Evolutionary conservation across 2,888 invertebrate species (phyloP).

Genomic region (Nymphalis urticae): DNA sequence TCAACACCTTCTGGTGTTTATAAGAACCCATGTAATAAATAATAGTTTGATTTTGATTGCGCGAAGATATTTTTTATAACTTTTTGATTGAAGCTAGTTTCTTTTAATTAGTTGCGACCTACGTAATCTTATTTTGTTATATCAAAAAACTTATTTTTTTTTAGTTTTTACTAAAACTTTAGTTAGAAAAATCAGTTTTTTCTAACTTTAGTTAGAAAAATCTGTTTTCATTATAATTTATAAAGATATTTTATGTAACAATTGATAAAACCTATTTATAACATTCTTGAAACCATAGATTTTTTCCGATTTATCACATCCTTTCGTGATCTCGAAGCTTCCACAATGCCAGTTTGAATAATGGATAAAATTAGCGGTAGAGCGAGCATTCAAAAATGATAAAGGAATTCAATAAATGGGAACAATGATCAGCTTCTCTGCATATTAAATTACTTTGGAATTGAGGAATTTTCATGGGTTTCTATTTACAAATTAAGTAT

Average conservation of each 20-base stretch:
- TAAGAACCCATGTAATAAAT: too few species aligned
- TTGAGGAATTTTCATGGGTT: neutral
- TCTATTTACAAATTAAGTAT: neutral
- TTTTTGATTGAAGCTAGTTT: too few species aligned
- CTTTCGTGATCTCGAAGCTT: conserved; percentile 22
- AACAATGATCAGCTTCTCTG: conserved; percentile 7
- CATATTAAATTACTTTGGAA: conserved; percentile 6
- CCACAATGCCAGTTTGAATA: conserved; percentile 35
- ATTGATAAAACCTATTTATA: too few species aligned
- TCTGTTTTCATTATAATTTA: neutral
- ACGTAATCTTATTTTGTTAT: too few species aligned
- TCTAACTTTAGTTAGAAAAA: too few species aligned
- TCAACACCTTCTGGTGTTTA: too few species aligned
- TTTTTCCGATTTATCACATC: conserved; percentile 11
- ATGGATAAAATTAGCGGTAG: conserved; percentile 36
- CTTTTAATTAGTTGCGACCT: too few species aligned
- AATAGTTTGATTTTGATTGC: too few species aligned
- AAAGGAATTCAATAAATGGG: conserved; percentile 12
- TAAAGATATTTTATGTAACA: neutral
- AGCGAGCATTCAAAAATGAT: conserved; percentile 13
- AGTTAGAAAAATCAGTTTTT: too few species aligned
- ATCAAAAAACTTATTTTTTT: too few species aligned
- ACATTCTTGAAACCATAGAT: conserved; percentile 2
- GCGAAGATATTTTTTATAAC: too few species aligned
- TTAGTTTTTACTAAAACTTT: too few species aligned